Evolutionary conservation across 1,140 invertebrate genomes (phyloP).

Genomic region (Rhyacophila brunnea): DNA sequence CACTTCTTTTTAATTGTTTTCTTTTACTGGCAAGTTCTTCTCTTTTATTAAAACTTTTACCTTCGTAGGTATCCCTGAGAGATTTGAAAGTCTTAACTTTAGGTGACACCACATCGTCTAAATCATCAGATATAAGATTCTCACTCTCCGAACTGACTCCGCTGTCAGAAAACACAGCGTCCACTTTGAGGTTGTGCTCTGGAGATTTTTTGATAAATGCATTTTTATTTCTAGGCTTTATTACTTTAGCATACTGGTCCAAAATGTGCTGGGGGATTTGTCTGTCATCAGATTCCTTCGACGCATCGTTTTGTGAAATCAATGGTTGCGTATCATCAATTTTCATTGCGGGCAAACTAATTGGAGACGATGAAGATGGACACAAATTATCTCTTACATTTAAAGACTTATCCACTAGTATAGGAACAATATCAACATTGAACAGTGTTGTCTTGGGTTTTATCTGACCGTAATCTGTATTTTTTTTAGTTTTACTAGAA

Average conservation of each 20-base stretch:
- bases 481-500: constrained; percentile 11
- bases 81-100: constrained; percentile 27
- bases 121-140: constrained; percentile 38
- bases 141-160: constrained; percentile 54
- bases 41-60: constrained; percentile 9
- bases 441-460: neutral
- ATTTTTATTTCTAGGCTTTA: constrained; percentile 44
- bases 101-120: constrained; percentile 32
- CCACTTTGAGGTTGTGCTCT: constrained; percentile 42
- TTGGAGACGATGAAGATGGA: too few species aligned
- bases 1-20: constrained; percentile 7
- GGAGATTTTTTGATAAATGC: constrained; percentile 38
- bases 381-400: neutral
- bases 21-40: constrained; percentile 5
- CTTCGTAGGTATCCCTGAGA: constrained; percentile 20
- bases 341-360: constrained; percentile 28
- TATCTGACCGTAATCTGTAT: neutral
- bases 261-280: constrained; percentile 49
- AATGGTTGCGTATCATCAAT: neutral
- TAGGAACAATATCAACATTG: neutral
- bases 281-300: constrained; percentile 34
- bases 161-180: constrained; percentile 47
- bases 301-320: neutral
- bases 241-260: constrained; percentile 53
- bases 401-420: neutral